These are phyloP conservation scores for Macropus fuliginosus DNA, from an alignment of 2,797 vertebrate genomes.

Conservation along the genomic window DNA sequence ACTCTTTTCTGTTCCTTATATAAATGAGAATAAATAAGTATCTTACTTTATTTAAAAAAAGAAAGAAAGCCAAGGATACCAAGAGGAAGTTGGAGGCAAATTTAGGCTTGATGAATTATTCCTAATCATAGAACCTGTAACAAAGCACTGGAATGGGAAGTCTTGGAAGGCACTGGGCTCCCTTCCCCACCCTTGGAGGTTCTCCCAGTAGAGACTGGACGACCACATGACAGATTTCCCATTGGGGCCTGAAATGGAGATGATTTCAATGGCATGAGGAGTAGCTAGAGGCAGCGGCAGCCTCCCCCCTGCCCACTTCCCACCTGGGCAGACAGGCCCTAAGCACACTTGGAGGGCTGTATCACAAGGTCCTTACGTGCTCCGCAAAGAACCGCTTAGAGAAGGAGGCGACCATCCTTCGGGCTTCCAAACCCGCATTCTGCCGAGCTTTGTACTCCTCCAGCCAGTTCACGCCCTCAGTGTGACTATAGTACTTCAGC, in stretches of 20 bases:
- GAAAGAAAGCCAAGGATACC: background rate
- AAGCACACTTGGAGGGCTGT: background rate
- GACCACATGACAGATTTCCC: background rate
- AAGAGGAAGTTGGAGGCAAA: background rate
- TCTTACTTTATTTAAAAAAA: background rate
- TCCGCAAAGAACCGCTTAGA: slow-evolving; percentile 98
- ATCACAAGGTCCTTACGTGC: slow-evolving; percentile 88
- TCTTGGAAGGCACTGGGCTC: background rate
- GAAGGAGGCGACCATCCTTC: slow-evolving; percentile 93
- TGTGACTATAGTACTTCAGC: slow-evolving; percentile 94
- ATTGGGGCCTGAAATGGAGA: no score
- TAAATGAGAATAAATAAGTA: background rate
- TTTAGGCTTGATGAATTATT: background rate
- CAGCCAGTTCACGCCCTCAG: slow-evolving; percentile 94
- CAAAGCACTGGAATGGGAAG: background rate
- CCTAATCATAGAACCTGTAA: background rate
- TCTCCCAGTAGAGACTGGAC: background rate
- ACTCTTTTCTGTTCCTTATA: background rate
- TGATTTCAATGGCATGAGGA: background rate
- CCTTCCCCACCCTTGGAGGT: background rate
- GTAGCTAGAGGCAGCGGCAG: no score
- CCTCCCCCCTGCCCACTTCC: no score
- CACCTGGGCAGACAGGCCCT: background rate
- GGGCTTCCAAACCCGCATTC: slow-evolving; percentile 92
- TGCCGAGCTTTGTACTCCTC: slow-evolving; percentile 94